Conservation (phyloP, 2,797 vertebrate species). For the Semotilus atromaculatus region DNA sequence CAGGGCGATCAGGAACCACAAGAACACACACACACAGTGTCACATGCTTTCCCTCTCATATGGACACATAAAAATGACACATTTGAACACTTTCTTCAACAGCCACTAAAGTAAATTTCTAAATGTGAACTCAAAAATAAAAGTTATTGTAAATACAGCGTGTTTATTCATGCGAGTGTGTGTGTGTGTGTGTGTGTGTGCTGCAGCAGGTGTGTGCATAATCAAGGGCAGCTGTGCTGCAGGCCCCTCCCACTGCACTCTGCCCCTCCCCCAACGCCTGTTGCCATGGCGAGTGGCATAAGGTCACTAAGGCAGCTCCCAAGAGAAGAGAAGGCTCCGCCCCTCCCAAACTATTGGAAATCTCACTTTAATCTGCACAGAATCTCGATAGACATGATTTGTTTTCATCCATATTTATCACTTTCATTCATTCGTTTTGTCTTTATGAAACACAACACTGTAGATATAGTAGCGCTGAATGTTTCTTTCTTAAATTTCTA, state of each 20-base stretch:
- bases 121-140: background rate
- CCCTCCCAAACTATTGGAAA: slow-evolving; percentile 37
- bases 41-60: slow-evolving; percentile 2
- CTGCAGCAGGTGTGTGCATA: slow-evolving; percentile 61
- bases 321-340: slow-evolving; percentile 45
- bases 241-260: slow-evolving; percentile 43
- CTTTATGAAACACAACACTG: background rate
- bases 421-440: background rate
- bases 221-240: slow-evolving; percentile 55
- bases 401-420: slow-evolving; percentile 18
- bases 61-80: background rate
- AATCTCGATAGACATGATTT: slow-evolving; percentile 20
- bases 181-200: background rate
- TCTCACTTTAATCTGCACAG: slow-evolving; percentile 28
- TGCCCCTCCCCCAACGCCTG: slow-evolving; percentile 45
- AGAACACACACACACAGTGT: background rate
- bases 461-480: no score
- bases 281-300: slow-evolving; percentile 64
- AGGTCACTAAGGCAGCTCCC: slow-evolving; percentile 58
- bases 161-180: background rate
- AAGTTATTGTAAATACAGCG: background rate
- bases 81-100: background rate
- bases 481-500: background rate
- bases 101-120: background rate
- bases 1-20: slow-evolving; percentile 25